Percentiles rank a stretch among this genome's conserved stretches.
phyloP scores from a whole-genome alignment of 2,113 vertebrate genomes.

The Megalops atlanticus region DNA sequence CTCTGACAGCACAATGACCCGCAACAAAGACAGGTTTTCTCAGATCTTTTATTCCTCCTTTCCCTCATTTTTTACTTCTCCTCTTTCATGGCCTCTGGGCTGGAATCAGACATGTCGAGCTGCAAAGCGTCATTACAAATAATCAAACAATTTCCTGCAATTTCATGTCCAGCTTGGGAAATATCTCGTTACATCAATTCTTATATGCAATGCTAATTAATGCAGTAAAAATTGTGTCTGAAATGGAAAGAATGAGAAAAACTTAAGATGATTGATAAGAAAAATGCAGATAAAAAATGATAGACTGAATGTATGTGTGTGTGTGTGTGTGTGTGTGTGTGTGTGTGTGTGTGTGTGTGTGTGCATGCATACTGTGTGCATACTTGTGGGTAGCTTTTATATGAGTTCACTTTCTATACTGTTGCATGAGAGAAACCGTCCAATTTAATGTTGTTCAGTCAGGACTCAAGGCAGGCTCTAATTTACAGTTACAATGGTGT shows the following conservation, averaged over 20 bases:
- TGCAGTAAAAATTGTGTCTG: not conserved
- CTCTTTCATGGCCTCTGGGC: not conserved
- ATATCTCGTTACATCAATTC: not conserved
- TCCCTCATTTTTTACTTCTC: not conserved
- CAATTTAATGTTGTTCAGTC: slow-evolving; percentile 42
- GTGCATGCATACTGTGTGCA: slow-evolving; percentile 16
- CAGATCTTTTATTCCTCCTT: not conserved
- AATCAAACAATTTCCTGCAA: not conserved
- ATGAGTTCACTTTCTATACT: slow-evolving; percentile 49
- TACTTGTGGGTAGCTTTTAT: no score
- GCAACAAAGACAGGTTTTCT: no score
- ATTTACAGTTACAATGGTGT: slow-evolving; percentile 51
- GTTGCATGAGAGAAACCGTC: slow-evolving; percentile 53
- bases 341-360: slow-evolving; percentile 18
- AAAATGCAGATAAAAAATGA: slow-evolving; percentile 38
- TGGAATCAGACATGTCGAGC: not conserved
- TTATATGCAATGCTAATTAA: not conserved
- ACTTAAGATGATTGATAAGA: slow-evolving; percentile 29
- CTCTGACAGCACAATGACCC: no score
- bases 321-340: slow-evolving; percentile 14
- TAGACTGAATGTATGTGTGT: slow-evolving; percentile 36
- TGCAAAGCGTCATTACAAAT: not conserved
- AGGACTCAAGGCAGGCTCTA: slow-evolving; percentile 45
- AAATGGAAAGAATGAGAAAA: not conserved
- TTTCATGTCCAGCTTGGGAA: not conserved